Base-by-base conservation (phyloP, 1,140 invertebrate species). In the Colletes latitarsis region DNA sequence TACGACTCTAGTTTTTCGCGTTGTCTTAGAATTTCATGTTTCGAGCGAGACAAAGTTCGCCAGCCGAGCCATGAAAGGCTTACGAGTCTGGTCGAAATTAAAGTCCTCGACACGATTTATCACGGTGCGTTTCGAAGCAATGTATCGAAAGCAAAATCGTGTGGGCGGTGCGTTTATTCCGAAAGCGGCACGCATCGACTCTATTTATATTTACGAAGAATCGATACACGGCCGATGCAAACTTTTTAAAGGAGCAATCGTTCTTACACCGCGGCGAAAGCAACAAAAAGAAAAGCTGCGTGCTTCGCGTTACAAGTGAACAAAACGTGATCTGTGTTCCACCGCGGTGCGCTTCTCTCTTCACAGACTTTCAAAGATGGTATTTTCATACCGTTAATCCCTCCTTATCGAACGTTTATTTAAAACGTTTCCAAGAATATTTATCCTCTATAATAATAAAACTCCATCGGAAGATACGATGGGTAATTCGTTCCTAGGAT, bases 131-230 rank as follows among this genome's bases (percentile, higher is more conserved):
- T 72, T 64, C 17, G 39, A 75, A 10, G 10, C 41, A 6, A 4
- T 46, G 63, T 17, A 66, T 53, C 41, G 14, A 8, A 21, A 39
- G 6, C 21, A 39, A 39, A 5, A 75, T 10, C 9, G 39, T 41
- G 39, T 72, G 53, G 55, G 66, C 43, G 21, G 46, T 30, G 12
- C 53, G 57, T 41, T 19, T 9, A 62, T 39, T 71, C 60, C 39
- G 52, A 72, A 72, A 58, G 41, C 41, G 53, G 46, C 41, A 52
- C 41, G 58, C 68, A 71, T 64, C 49, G 66, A 81, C 68, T 17
- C 82, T 85, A 85, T 85, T 85, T 85, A 76, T 84, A 73, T 62
- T 81, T 81, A 53, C 70, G 15, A 15, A 52, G 21, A 70, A 85
- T 85, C 83, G 77, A 85, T 85, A 60, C 17, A 30, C 21, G n/a